Evolutionary conservation across 1,140 invertebrate species (phyloP), one percentile per base, ranked within the genome.

Genomic region (Lucilia cuprina): DNA sequence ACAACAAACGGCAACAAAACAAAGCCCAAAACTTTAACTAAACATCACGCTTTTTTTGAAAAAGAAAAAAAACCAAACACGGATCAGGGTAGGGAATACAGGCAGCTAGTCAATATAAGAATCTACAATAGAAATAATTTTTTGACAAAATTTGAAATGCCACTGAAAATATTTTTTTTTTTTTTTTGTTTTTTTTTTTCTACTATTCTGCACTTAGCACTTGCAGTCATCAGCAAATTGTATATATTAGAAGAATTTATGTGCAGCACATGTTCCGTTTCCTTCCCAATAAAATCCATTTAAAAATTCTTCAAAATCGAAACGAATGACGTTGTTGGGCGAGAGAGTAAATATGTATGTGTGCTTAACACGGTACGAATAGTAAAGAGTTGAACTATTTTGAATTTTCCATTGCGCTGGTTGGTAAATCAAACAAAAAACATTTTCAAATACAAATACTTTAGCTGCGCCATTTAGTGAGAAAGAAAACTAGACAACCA

Each of bases 61-160:
- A 30, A 30, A 30, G 3, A 30, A 30, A 30, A 12, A 19, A 10
- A 21, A 19, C 65, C 8, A n/a, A 14, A 14, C 55, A 60, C 55
- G 55, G 55, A 21, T 70, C 19, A 70, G 65, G n/a, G 65, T 19
- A 12, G 65, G 65, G 65, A 70, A 70, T 21, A 70, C 65, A 70
- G 65, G 65, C 65, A 70, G 14, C 5, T 10, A 41, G 5, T 41
- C 41, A 41, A 17, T 55, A 49, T 12, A 49, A 49, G 49, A 49
- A 30, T 30, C 25, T 1, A 41, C 41, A 41, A 41, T 5, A 60
- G 0, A 14, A 60, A n/a, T 60, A 60, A 60, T 60, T 60, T 30
- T 70, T 70, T 21, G 10, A 70, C 65, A 70, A 70, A 70, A 70
- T 25, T 70, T 70, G n/a, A 70, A 70, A 70, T 70, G 65, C 65